Evolutionary conservation across 2,888 invertebrate species (phyloP).

Genomic region (Spicauda simplicius): DNA sequence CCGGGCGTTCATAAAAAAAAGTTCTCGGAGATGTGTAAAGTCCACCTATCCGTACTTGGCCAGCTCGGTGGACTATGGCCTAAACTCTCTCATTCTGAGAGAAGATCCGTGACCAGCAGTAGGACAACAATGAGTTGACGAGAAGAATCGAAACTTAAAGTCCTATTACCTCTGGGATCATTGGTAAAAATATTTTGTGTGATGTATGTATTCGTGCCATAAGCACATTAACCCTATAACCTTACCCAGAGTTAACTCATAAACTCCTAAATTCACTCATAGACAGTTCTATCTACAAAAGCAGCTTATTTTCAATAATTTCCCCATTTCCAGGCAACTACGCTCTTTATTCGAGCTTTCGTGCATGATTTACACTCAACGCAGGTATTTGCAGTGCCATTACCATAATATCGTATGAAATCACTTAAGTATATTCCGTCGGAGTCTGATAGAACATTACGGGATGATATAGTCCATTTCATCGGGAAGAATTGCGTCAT

Average conservation of each 20-base stretch:
- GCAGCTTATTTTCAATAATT: conserved; percentile 31
- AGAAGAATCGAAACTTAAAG: too few relatives aligned
- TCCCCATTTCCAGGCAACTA: conserved; percentile 29
- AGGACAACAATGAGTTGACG: too few relatives aligned
- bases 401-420: conserved; percentile 34
- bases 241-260: not conserved
- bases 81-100: too few relatives aligned
- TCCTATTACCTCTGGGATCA: too few relatives aligned
- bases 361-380: conserved; percentile 30
- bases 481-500: conserved; percentile 20
- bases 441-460: conserved; percentile 25
- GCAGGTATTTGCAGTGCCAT: conserved; percentile 29
- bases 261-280: conserved; percentile 3
- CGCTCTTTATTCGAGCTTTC: conserved; percentile 28
- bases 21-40: too few relatives aligned
- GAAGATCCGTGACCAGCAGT: too few relatives aligned
- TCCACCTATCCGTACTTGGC: too few relatives aligned
- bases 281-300: conserved; percentile 6
- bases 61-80: too few relatives aligned
- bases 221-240: too few relatives aligned
- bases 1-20: too few relatives aligned
- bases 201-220: too few relatives aligned
- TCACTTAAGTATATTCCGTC: conserved; percentile 30
- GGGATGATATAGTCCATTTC: conserved; percentile 22
- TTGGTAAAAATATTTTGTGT: too few relatives aligned